phyloP scores from a whole-genome alignment of 2,888 invertebrate species.

The Drosophila nigritarsus region DNA sequence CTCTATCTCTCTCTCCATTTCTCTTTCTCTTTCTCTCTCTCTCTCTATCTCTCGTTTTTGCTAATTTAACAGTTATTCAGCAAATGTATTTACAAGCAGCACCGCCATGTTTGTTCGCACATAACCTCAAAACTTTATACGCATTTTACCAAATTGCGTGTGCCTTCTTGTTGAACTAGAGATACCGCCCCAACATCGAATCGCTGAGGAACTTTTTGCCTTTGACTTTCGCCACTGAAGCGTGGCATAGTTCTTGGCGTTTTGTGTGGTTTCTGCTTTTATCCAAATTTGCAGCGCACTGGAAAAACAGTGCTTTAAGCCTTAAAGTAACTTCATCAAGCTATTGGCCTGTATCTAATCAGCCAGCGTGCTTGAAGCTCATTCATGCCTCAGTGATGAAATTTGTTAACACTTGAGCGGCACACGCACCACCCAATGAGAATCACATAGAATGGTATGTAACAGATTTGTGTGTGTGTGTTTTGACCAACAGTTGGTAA shows the following conservation, averaged over 20 bases:
- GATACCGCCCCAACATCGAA: conserved; percentile 1
- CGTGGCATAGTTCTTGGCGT: conserved; percentile 64
- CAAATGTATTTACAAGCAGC: conserved; percentile 75
- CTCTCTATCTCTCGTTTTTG: conserved; percentile 3
- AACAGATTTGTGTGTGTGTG: background rate
- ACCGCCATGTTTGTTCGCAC: conserved; percentile 72
- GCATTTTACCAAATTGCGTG: conserved; percentile 76
- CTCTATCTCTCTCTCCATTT: conserved; percentile 16
- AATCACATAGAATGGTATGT: conserved; percentile 11
- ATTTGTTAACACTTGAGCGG: conserved; percentile 73
- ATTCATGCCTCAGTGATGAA: conserved; percentile 78
- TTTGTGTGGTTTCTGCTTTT: conserved; percentile 76
- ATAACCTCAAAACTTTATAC: conserved; percentile 77
- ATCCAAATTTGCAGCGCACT: conserved; percentile 55
- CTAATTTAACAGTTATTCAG: conserved; percentile 69
- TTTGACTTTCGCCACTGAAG: conserved; percentile 60
- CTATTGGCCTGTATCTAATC: conserved; percentile 63
- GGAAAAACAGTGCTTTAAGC: conserved; percentile 40
- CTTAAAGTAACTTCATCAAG: conserved; percentile 35
- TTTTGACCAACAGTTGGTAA: conserved; percentile 19
- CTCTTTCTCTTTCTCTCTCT: background rate
- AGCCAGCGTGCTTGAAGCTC: conserved; percentile 63
- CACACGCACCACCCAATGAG: conserved; percentile 45
- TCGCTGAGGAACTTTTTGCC: conserved; percentile 54
- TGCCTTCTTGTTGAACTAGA: conserved; percentile 49